Evolutionary conservation across 1,140 invertebrate species (phyloP).

Genomic region (Brachionus rotundiformis): DNA sequence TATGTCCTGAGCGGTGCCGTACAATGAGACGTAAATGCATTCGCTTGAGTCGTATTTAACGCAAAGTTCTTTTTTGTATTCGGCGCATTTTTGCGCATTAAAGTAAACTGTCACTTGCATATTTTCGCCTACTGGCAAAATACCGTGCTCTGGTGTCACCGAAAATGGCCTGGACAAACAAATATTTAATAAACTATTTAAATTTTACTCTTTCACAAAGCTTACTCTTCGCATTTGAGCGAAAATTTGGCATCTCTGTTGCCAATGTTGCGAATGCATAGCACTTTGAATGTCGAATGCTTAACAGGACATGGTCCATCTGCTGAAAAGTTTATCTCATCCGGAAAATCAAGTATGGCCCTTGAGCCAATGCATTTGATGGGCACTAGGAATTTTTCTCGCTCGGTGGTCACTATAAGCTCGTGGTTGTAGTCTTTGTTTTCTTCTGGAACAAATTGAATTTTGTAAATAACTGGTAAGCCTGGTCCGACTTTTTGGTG

Average conservation of each 20-base stretch:
- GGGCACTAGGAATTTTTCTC: conserved; percentile 64
- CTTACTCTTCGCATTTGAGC: conserved; percentile 58
- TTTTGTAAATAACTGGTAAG: conserved; percentile 61
- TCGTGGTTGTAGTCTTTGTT: conserved; percentile 65
- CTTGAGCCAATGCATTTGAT: conserved; percentile 62
- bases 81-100: conserved; percentile 59
- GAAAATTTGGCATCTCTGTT: conserved; percentile 63
- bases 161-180: conserved; percentile 61
- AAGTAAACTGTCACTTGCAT: conserved; percentile 64
- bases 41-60: conserved; percentile 63
- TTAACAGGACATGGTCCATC: conserved; percentile 59
- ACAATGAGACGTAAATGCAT: conserved; percentile 58
- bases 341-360: conserved; percentile 64
- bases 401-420: conserved; percentile 62
- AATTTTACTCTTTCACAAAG: too few relatives aligned
- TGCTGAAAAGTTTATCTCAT: conserved; percentile 61
- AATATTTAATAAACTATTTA: too few relatives aligned
- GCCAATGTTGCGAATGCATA: conserved; percentile 64
- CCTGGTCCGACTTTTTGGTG: conserved; percentile 64
- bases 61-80: conserved; percentile 58
- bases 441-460: conserved; percentile 64
- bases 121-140: conserved; percentile 60
- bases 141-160: conserved; percentile 61
- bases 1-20: conserved; percentile 62
- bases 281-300: conserved; percentile 58